Evolutionary conservation across 2,797 vertebrate species (phyloP), one percentile per base, ranked within the genome.

Genomic region (Capromys pilorides): DNA sequence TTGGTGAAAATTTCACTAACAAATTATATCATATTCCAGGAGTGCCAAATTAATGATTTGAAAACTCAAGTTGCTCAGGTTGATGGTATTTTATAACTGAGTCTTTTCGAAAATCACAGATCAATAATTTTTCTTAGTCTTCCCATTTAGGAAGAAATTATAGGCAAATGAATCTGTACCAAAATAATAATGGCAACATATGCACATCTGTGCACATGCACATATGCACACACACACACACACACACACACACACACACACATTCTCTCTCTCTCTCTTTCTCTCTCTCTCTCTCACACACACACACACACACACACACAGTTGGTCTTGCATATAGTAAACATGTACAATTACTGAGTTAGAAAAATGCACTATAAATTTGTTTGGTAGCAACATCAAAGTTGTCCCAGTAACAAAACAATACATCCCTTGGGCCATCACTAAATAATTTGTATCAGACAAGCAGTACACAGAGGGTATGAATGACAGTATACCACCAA

Each of bases 11-110:
- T 80, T 73, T 95, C 86, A 96, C 94, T 95, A 73, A 61, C 67
- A 95, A 93, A 91, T 96, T 67, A 94, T 2, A 71, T 83, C 54
- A 79, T 80, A 96, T 95, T 94, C 26, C 89, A 90, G 95, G 94
- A 82, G 92, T 96, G 93, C 82, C 89, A 94, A 66, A 89, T 80
- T 75, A 62, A 45, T 12, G 36, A 93, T 33, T 86, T 61, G 59
- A 94, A 95, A 95, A 80, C 59, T 95, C 57, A 69, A 11, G 85
- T 79, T 86, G 66, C 61, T 88, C 69, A 45, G 77, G 54, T 88
- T 95, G 88, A 80, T 90, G 66, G 83, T 90, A 88, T 95, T 89
- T 86, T 94, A 77, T 85, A 94, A 92, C 41, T 78, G 45, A 92
- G 45, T 54, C 28, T 28, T 94, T 89, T 62, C 73, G 33, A 10